These are phyloP conservation scores for Euura saliciscinereae DNA, from an alignment of 1,140 invertebrate genomes.

Conservation along the genomic window DNA sequence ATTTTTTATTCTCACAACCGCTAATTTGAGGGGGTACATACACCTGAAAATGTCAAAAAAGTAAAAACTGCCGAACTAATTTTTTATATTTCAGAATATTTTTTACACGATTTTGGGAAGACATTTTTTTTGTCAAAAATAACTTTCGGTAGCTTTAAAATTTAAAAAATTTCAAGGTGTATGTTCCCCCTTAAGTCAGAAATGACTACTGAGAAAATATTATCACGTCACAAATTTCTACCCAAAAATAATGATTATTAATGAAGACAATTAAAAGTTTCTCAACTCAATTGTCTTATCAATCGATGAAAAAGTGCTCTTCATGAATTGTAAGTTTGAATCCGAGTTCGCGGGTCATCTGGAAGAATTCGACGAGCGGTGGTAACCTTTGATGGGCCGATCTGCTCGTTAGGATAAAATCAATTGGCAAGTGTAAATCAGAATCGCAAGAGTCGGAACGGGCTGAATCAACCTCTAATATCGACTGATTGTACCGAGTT, in stretches of 20 bases:
- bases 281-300: background rate
- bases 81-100: no score
- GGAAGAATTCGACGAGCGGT: background rate
- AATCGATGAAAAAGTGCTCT: background rate
- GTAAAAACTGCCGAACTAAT: no score
- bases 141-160: no score
- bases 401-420: background rate
- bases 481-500: background rate
- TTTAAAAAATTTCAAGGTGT: no score
- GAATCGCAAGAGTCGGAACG: background rate
- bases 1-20: no score
- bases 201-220: no score
- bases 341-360: background rate
- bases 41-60: no score
- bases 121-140: no score
- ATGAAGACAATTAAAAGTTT: background rate
- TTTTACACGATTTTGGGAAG: no score
- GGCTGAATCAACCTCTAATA: background rate
- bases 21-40: no score
- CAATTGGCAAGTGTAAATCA: background rate
- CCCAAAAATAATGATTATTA: background rate
- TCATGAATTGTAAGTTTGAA: background rate
- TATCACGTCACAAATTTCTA: no score
- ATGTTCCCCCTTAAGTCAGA: no score
- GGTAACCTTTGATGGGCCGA: background rate